Conservation (phyloP, 2,888 invertebrate genomes). For the Eulithis testata region DNA sequence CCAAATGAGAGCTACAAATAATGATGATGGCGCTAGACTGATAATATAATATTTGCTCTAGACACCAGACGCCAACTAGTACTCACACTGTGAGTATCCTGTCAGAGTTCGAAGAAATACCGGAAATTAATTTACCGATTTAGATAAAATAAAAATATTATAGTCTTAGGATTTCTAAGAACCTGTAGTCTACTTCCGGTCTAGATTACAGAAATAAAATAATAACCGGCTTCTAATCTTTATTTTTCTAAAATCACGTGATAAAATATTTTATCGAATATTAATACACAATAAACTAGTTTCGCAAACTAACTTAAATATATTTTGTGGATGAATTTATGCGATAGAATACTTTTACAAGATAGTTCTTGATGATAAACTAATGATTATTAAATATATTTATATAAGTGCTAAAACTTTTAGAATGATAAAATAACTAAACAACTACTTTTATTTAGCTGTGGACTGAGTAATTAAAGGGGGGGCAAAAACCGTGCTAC, state of each 20-base stretch:
- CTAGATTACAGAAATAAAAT: background rate
- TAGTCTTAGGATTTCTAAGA: background rate
- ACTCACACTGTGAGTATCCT: background rate
- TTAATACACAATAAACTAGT: background rate
- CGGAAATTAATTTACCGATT: constrained; percentile 2
- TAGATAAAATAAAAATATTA: background rate
- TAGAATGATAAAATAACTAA: too few species aligned
- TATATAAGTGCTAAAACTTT: too few species aligned
- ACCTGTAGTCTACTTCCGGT: constrained; percentile 7
- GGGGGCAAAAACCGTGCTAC: too few species aligned
- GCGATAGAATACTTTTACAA: background rate
- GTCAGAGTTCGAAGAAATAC: background rate
- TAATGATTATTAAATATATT: too few species aligned
- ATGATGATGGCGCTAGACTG: too few species aligned
- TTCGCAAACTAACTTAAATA: background rate
- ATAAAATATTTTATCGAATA: background rate
- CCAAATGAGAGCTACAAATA: too few species aligned
- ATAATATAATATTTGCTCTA: too few species aligned
- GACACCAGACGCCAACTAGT: too few species aligned
- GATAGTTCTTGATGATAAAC: too few species aligned
- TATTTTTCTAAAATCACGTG: background rate
- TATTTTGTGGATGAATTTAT: background rate
- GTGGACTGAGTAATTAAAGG: too few species aligned
- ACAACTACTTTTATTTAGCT: too few species aligned
- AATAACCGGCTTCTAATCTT: background rate